Base-by-base conservation (phyloP, 2,113 vertebrate genomes). In the Brachyhypopomus occidentalis region DNA sequence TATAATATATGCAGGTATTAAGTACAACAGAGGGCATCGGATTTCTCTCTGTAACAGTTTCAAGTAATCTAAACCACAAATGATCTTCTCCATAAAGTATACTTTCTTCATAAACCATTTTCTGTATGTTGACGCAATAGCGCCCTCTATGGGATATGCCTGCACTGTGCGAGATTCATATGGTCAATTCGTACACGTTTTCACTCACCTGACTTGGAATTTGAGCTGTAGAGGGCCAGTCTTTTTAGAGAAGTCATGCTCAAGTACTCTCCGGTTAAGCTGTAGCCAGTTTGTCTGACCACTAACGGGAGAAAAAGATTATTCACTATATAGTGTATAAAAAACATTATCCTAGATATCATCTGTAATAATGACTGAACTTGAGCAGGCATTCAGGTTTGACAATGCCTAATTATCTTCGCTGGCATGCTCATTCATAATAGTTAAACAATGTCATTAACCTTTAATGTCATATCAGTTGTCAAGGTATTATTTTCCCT, bases 281-380 rank as follows among this genome's bases (percentile, higher is more conserved):
- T 99, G 97, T 66, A 99, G 94, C 98, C 98, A 99, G 83, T 96
- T 95, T 8, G 89, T 95, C 88, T 98, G 97, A 86, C 96, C 97
- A 81, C 98, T 99, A 86, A 17, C 55, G 77, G 86, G 85, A 79
- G 22, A 85, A 85, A 70, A 72, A 83, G 45, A 56, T 82, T 84
- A 34, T 70, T 74, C 0, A 59, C 25, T 27, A 52, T 6, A 83
- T 27, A 25, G 11, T 36, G 67, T 11, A 74, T 27, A 78, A 17
- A 66, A 55, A 58, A 16, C 19, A 19, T 5, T 11, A 7, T 5
- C 41, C 23, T 23, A 2, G 1, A 71, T 52, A 14, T 69, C 62
- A 60, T 9, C 48, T 30, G 9, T 41, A 23, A 56, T 69, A 2
- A 4, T 58, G 27, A 16, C 16, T 80, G 34, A 2, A 30, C 19